phyloP scores from a whole-genome alignment of 1,140 invertebrate genomes.

The Trichonephila clavata region DNA sequence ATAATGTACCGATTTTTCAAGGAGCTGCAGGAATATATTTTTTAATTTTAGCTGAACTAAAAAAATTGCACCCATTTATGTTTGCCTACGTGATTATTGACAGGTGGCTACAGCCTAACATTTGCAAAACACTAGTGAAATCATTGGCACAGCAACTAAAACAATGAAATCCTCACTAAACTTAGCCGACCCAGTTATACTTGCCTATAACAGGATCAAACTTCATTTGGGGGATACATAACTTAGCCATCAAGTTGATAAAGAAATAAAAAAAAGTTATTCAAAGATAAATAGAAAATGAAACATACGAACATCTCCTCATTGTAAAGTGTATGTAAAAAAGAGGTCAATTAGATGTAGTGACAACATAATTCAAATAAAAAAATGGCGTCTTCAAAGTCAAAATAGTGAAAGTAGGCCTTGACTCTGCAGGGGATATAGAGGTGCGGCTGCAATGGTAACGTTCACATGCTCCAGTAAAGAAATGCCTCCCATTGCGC shows the following conservation, averaged over 20 bases:
- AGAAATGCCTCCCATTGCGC: constrained; percentile 1
- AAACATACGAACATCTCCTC: constrained; percentile 17
- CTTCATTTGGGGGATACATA: background rate
- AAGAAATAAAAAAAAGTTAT: constrained; percentile 1
- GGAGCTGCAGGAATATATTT: too few species aligned
- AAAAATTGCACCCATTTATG: background rate
- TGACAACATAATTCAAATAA: constrained; percentile 63
- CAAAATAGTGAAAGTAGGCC: constrained; percentile 19
- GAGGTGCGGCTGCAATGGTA: background rate
- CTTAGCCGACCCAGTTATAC: background rate
- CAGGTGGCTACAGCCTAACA: background rate
- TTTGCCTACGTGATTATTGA: background rate
- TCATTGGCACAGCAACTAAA: background rate
- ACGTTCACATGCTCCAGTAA: constrained; percentile 40
- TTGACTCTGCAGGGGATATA: constrained; percentile 24
- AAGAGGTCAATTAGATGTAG: constrained; percentile 69
- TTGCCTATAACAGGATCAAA: background rate
- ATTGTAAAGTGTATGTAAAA: constrained; percentile 27
- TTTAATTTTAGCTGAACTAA: background rate
- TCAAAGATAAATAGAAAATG: background rate
- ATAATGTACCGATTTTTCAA: too few species aligned
- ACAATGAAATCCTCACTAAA: background rate
- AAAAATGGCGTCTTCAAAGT: constrained; percentile 34
- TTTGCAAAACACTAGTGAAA: constrained; percentile 11
- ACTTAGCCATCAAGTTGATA: background rate